phyloP scores from a whole-genome alignment of 2,888 invertebrate genomes.

The Leucozona laternaria region DNA sequence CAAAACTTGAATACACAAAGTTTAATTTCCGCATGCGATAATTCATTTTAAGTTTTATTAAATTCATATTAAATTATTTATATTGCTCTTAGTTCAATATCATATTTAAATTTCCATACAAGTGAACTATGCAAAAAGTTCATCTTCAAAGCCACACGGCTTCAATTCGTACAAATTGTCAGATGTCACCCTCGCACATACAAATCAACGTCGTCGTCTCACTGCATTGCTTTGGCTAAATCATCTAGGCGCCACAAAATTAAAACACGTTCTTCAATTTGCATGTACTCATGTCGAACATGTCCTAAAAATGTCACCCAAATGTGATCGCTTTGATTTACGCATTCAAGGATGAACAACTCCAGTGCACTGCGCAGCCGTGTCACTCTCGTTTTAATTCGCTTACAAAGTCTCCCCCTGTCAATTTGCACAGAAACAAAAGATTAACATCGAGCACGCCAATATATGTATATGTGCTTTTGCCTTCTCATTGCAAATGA shows the following conservation, averaged over 20 bases:
- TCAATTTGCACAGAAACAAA: conserved; percentile 49
- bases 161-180: conserved; percentile 30
- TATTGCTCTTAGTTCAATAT: background rate
- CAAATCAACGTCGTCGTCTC: background rate
- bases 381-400: conserved; percentile 25
- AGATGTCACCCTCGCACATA: conserved; percentile 22
- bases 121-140: background rate
- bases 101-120: background rate
- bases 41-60: background rate
- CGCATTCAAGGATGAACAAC: conserved; percentile 70
- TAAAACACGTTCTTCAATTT: conserved; percentile 63
- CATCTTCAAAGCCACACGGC: conserved; percentile 12
- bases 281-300: conserved; percentile 68
- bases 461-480: background rate
- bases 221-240: conserved; percentile 15
- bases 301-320: conserved; percentile 74
- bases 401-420: conserved; percentile 19
- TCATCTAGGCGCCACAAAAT: conserved; percentile 57
- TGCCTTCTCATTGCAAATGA: conserved; percentile 44
- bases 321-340: conserved; percentile 73
- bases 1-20: background rate
- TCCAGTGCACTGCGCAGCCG: conserved; percentile 47
- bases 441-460: conserved; percentile 67
- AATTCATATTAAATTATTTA: background rate
- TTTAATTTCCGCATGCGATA: background rate